Base-by-base conservation (phyloP, 2,797 vertebrate genomes). In the Sebastes kiyomatsui region DNA sequence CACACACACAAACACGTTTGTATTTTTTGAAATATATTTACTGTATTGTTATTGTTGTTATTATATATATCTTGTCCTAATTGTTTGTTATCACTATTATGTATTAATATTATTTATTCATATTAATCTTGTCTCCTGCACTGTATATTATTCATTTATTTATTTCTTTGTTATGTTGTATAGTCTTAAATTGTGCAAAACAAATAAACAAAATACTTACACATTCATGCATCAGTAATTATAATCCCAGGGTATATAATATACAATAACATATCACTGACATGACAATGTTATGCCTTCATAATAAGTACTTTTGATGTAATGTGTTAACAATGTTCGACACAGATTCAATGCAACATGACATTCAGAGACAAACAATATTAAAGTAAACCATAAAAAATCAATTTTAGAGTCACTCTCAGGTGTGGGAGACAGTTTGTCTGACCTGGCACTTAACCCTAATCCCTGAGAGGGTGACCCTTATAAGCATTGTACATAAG, bases 381-480 rank as follows among this genome's bases (percentile, higher is more conserved):
- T 23, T 9, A 32, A 3, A 35, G 16, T 18, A 35, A 55, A 61
- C 25, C 14, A 22, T 3, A 38, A 38, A 38, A 5, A n/a, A 49
- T 64, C 54, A 64, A 0, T 46, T 12, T 64, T 20, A 38, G 27
- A 72, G n/a, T n/a, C 14, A 30, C 33, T 72, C 6, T 72, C 6
- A 27, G 42, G 8, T 68, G 54, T 46, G 22, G 46, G 7, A 42
- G 38, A 20, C 18, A 42, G 42, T 59, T 28, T 68, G 56, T 65
- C 12, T 69, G 61, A 7, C 27, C 68, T 86, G 74, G 16, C 70
- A 77, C 66, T 79, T 87, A 82, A 79, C 80, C 77, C 67, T 95
- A 95, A 96, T 94, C 93, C 92, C 80, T 20, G 64, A 70, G 67
- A 87, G 79, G 75, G 42, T 92, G 86, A 92, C 80, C 77, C 70